Evolutionary conservation across 2,797 vertebrate species (phyloP).

Genomic region (Onychomys torridus): DNA sequence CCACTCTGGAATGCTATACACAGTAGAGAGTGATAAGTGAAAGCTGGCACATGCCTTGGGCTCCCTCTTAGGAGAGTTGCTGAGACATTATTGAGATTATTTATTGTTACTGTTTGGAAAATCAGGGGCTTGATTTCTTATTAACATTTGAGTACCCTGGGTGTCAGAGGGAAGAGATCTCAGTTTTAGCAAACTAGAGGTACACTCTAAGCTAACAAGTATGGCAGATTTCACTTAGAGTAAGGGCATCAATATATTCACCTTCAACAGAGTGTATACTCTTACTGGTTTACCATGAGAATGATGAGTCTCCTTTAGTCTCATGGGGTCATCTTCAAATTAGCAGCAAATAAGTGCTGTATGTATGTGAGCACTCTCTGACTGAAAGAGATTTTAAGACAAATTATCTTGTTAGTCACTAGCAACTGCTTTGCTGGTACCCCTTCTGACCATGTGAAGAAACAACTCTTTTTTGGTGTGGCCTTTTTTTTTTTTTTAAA

Average conservation of each 20-base stretch:
- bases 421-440: background rate
- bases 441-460: constrained; percentile 30
- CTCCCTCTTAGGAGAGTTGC: background rate
- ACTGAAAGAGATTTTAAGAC: background rate
- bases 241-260: background rate
- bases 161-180: constrained; percentile 47
- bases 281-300: constrained; percentile 11
- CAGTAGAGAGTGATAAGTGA: constrained; percentile 15
- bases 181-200: constrained; percentile 33
- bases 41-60: background rate
- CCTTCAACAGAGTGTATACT: background rate
- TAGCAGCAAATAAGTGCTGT: background rate
- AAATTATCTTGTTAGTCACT: constrained; percentile 40
- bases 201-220: constrained; percentile 9
- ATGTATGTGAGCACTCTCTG: background rate
- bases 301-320: background rate
- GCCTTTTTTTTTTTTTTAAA: background rate
- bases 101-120: constrained; percentile 46
- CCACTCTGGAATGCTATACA: background rate
- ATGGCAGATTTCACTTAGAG: constrained; percentile 7
- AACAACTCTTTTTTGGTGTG: background rate
- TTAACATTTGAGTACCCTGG: constrained; percentile 39
- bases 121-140: constrained; percentile 1
- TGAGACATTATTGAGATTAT: constrained; percentile 31
- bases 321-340: background rate